Conservation (phyloP, 2,113 vertebrate species). For the Gobio gobio region DNA sequence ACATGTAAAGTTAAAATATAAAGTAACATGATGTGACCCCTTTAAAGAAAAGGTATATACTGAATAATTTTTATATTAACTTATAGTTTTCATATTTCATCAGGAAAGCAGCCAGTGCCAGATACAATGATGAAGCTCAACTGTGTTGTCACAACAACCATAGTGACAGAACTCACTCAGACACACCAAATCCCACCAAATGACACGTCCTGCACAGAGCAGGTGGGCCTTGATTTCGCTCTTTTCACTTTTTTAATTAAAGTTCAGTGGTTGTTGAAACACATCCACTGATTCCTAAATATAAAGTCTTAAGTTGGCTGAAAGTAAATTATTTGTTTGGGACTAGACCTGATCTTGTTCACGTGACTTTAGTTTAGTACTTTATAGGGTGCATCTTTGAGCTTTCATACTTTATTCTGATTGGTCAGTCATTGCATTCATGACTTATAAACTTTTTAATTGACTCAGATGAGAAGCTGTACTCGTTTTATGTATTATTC, state of each 20-base stretch:
- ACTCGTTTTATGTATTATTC: not conserved
- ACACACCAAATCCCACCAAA: constrained; percentile 58
- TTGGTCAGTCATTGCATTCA: not conserved
- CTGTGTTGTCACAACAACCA: constrained; percentile 75
- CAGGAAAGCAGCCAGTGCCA: constrained; percentile 51
- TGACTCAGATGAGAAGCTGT: not conserved
- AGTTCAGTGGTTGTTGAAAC: not conserved
- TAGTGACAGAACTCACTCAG: constrained; percentile 76
- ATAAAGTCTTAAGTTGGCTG: not conserved
- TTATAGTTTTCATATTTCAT: not conserved
- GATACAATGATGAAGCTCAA: constrained; percentile 66
- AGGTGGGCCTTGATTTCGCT: constrained; percentile 59
- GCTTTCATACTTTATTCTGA: not conserved
- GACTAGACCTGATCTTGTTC: not conserved
- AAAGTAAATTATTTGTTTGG: not conserved
- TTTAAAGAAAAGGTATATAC: not conserved
- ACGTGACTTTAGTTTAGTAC: no score
- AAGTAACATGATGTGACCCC: not conserved
- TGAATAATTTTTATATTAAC: not conserved
- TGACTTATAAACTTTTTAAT: not conserved
- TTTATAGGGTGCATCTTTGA: not conserved
- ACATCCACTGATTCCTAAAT: not conserved
- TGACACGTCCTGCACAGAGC: constrained; percentile 54
- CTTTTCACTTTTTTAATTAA: not conserved
- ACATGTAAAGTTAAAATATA: no score